These are phyloP conservation scores for Punctoribates punctum DNA, from an alignment of 2,888 invertebrate species.

Conservation along the genomic window DNA sequence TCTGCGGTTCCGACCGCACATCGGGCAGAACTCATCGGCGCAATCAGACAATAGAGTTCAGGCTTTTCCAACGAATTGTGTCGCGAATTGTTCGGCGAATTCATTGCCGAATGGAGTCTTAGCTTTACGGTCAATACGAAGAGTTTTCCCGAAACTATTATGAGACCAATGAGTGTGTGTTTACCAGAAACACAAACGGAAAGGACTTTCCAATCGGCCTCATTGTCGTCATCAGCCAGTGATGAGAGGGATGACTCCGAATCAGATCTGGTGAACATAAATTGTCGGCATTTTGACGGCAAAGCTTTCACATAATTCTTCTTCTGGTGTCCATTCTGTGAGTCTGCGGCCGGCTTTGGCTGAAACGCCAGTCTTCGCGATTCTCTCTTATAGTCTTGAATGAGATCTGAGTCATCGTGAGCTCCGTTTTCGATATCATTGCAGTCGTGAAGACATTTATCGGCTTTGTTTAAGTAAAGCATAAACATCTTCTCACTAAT, in stretches of 20 bases:
- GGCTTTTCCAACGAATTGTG: constrained; percentile 55
- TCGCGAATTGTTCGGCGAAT: constrained; percentile 44
- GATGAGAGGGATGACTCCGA: constrained; percentile 48
- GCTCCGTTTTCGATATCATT: constrained; percentile 65
- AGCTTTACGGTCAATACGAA: constrained; percentile 63
- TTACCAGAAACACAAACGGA: constrained; percentile 54
- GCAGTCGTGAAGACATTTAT: constrained; percentile 74
- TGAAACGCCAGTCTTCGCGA: constrained; percentile 46
- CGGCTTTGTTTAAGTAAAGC: constrained; percentile 66
- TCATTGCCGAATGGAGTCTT: constrained; percentile 55
- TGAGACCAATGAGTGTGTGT: constrained; percentile 63
- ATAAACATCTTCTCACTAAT: constrained; percentile 62
- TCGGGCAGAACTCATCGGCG: constrained; percentile 65
- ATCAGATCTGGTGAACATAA: constrained; percentile 59
- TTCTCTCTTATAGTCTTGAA: constrained; percentile 67
- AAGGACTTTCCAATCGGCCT: constrained; percentile 63
- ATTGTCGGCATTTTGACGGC: constrained; percentile 63
- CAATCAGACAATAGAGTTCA: constrained; percentile 60
- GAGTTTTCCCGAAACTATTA: constrained; percentile 60
- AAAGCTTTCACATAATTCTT: constrained; percentile 39
- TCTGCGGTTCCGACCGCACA: constrained; percentile 73
- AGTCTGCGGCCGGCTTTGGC: background rate
- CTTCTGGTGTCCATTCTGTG: constrained; percentile 30
- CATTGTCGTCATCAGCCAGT: constrained; percentile 53
- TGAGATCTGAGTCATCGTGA: constrained; percentile 68